Base-by-base conservation (phyloP, 2,113 vertebrate species). In the Barbus barbus region DNA sequence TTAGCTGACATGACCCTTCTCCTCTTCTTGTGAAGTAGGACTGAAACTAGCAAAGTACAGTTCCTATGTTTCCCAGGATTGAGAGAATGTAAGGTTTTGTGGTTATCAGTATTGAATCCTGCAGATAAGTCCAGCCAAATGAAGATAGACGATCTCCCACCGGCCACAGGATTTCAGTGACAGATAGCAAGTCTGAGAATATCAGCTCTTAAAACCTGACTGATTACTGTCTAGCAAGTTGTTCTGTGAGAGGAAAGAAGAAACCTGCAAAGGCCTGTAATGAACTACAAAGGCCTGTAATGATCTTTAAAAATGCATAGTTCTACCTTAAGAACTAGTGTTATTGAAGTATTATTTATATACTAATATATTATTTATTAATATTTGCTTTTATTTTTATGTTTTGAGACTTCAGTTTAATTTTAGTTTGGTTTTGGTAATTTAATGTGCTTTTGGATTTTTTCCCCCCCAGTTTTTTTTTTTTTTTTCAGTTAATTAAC, bases 171-270 rank as follows among this genome's bases (percentile, higher is more conserved):
- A 31, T 22, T 36, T 60, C 31, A 56, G 75, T 58, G 53, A 58
- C 51, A 2, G 53, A 78, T n/a, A n/a, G n/a, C n/a, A 58, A 13
- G 36, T 36, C 56, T 61, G 76, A 61, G 33, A 78, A 78, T 61
- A n/a, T n/a, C 33, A 24, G 53, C 33, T 78, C 8, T 16, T 60
- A 38, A 61, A 60, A n/a, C 13, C 31, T 60, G 11, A 61, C 31
- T 26, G 33, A 60, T 77, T 77, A 77, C 9, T 16, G 51, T 77
- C 48, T 58, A 13, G 8, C 28, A 56, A 18, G 26, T 56, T 51
- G 46, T 53, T 76, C 44, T 77, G 2, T 33, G 51, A n/a, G 51
- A n/a, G n/a, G n/a, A n/a, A n/a, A 36, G 75, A 77, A 38, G 31
- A n/a, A 53, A 58, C 9, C 48, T 77, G 48, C 58, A 31, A 0